Evolutionary conservation across 2,888 invertebrate species (phyloP), one percentile per base, ranked within the genome.

Genomic region (Apamea anceps): DNA sequence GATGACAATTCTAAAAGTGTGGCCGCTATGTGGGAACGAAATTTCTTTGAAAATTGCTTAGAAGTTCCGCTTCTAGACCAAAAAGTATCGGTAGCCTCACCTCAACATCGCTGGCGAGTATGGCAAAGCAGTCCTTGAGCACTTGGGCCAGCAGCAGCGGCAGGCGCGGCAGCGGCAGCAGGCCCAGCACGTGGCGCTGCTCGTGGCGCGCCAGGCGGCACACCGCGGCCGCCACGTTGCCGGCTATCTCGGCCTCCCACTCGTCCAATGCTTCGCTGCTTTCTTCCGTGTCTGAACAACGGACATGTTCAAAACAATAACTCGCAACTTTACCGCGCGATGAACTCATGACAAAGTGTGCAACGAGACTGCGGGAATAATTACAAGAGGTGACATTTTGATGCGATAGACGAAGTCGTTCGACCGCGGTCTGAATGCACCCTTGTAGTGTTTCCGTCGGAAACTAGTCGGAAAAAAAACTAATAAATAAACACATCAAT

Each of bases 201-300:
- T 99, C 99, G 94, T 98, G 98, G 90, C 99, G 98, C 97, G 99
- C 98, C 32, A 99, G 96, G 79, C 98, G 98, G 84, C 98, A 98
- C 81, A 99, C 96, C 1, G 98, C 99, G 57, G 98, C 98, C 8
- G 99, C 98, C 90, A 98, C 97, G 67, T 98, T 97, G 82, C 99
- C 96, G 13, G 95, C 95, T 82, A 93, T 86, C 90, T 94, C 94
- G 74, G 94, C 95, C 89, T 96, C 96, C 90, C 93, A 93, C 86
- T 96, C 96, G 79, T 96, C 96, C 75, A 94, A 90, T 5, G 94
- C 94, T 73, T 95, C 96, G 78, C 94, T 93, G 77, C 90, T 90
- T 66, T 96, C 95, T 80, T 96, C 94, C 0, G 92, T 86, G 70
- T 95, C 96, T 96, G 77, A 32, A 51, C 5, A 25, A 21, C 10